These are phyloP conservation scores for Stenodera caucasica DNA, from an alignment of 2,888 invertebrate genomes.

Conservation along the genomic window DNA sequence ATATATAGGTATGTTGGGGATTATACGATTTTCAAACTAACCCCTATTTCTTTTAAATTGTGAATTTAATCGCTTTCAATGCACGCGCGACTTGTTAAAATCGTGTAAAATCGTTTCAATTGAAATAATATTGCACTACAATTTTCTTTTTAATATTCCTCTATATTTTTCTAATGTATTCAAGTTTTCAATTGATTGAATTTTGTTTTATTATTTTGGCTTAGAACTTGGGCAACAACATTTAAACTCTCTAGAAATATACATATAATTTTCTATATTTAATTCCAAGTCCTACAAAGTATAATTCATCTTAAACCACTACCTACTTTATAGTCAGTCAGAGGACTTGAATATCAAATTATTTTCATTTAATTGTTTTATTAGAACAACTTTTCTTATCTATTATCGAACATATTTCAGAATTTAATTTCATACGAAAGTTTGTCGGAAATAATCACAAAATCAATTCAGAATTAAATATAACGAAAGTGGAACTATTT, in stretches of 20 bases:
- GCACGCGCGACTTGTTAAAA: background rate
- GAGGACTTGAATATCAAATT: conserved; percentile 1
- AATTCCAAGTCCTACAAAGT: background rate
- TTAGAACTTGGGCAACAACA: too few relatives aligned
- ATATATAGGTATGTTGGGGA: background rate
- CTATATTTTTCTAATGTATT: too few relatives aligned
- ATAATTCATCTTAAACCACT: background rate
- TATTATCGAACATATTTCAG: background rate
- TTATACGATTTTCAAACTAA: background rate
- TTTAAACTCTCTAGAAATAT: background rate
- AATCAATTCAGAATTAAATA: too few relatives aligned
- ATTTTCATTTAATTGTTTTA: background rate
- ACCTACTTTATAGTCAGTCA: background rate
- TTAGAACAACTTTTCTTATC: background rate
- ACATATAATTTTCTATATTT: background rate
- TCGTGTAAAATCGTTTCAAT: background rate
- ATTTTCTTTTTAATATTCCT: too few relatives aligned
- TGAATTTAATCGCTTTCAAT: too few relatives aligned
- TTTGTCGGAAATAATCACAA: too few relatives aligned
- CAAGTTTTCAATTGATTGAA: too few relatives aligned
- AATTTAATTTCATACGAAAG: background rate
- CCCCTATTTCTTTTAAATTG: background rate
- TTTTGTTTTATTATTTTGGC: too few relatives aligned
- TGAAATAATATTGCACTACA: too few relatives aligned
- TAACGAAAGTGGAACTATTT: too few relatives aligned